phyloP scores from a whole-genome alignment of 2,888 invertebrate genomes.

The Hirtodrosophila alboralis region DNA sequence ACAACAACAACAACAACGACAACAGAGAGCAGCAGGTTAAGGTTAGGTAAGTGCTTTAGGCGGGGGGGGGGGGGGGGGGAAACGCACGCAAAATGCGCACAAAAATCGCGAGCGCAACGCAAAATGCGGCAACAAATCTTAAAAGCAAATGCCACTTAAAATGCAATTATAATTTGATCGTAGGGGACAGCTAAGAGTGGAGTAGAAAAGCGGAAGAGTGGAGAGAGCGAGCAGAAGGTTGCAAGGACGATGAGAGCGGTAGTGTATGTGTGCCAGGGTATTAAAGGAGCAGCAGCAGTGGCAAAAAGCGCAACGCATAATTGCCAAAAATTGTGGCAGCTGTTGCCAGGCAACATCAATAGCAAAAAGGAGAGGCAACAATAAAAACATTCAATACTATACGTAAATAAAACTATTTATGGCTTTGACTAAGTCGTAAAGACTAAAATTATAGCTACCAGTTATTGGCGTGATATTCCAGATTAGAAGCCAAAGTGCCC shows the following conservation, averaged over 20 bases:
- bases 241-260: no score
- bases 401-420: not conserved
- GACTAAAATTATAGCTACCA: no score
- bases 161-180: constrained; percentile 52
- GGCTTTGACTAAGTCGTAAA: no score
- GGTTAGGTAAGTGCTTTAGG: no score
- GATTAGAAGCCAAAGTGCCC: no score
- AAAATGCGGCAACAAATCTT: constrained; percentile 11
- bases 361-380: not conserved
- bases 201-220: not conserved
- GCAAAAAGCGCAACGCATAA: constrained; percentile 6
- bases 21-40: no score
- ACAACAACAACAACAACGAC: no score
- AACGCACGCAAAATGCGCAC: constrained; percentile 12
- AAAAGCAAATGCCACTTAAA: constrained; percentile 51
- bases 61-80: not conserved
- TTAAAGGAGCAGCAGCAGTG: no score
- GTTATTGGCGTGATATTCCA: no score
- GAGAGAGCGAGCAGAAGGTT: no score
- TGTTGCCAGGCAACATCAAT: constrained; percentile 11
- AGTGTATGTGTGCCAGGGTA: no score
- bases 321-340: constrained; percentile 12
- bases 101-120: constrained; percentile 1
- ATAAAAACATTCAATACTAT: not conserved
- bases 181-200: not conserved